Conservation (phyloP, 2,797 vertebrate genomes). For the Octomys mimax region DNA sequence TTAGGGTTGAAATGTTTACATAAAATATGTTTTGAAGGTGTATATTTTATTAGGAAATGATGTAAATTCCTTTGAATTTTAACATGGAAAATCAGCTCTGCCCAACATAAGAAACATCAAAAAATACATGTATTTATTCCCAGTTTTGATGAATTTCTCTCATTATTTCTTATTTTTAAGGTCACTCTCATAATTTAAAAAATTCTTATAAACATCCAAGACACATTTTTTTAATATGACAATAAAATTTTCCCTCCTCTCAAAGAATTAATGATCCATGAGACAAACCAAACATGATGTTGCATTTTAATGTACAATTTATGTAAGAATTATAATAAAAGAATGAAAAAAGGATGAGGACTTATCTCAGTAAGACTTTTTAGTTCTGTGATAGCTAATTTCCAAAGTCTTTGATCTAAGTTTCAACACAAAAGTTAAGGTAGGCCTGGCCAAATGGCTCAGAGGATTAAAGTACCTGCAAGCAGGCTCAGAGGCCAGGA, state of each 20-base stretch:
- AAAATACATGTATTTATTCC: slow-evolving; percentile 14
- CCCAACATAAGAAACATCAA: neutral
- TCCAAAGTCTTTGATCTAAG: neutral
- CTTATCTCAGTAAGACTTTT: slow-evolving; percentile 37
- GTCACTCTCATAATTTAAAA: neutral
- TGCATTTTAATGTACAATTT: slow-evolving; percentile 58
- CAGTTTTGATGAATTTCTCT: neutral
- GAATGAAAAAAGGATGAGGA: neutral
- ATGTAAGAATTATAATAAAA: slow-evolving; percentile 53
- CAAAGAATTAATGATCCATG: neutral
- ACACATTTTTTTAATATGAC: neutral
- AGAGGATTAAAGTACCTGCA: no score
- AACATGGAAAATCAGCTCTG: neutral
- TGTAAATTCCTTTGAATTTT: slow-evolving; percentile 11
- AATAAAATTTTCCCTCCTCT: neutral
- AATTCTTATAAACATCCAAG: neutral
- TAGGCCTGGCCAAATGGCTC: neutral
- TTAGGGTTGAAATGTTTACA: neutral
- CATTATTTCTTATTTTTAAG: neutral
- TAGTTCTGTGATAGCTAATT: neutral
- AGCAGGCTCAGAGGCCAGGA: no score
- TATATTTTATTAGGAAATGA: neutral
- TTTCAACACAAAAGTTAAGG: neutral
- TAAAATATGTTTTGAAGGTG: neutral
- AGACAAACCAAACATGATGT: slow-evolving; percentile 49